These are phyloP conservation scores for Steatocranus sp. DNA, from an alignment of 2,797 vertebrate species.

Conservation along the genomic window DNA sequence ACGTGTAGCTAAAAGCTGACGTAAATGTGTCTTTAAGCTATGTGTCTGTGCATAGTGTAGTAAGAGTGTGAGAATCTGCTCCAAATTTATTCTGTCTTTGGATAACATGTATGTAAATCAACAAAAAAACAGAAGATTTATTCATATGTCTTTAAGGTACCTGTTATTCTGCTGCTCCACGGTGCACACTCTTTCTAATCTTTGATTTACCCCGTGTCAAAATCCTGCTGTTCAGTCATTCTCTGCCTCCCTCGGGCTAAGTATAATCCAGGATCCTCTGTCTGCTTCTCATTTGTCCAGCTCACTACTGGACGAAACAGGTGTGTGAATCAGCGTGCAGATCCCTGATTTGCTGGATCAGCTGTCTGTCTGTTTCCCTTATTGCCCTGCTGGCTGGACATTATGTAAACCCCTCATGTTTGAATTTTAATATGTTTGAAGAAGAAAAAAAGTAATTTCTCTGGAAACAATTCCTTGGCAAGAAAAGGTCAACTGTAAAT, in stretches of 20 bases:
- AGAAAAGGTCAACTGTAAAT: conserved; percentile 47
- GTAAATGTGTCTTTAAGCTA: background rate
- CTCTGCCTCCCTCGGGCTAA: conserved; percentile 17
- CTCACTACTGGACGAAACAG: conserved; percentile 40
- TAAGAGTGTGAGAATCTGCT: background rate
- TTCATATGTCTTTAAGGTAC: conserved; percentile 13
- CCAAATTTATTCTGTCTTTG: background rate
- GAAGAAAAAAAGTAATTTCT: conserved; percentile 14
- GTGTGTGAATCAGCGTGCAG: conserved; percentile 38
- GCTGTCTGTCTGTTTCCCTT: conserved; percentile 36
- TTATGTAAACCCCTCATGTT: conserved; percentile 40
- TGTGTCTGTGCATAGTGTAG: background rate
- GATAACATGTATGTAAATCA: background rate
- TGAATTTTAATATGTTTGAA: conserved; percentile 42
- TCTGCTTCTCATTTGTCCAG: conserved; percentile 9
- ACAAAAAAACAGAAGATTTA: background rate
- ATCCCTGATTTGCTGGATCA: conserved; percentile 34
- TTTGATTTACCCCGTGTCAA: conserved; percentile 33
- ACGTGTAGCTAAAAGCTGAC: background rate
- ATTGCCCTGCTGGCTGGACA: conserved; percentile 33
- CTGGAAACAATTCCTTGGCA: conserved; percentile 43
- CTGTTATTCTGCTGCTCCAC: conserved; percentile 8
- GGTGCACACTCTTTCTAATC: conserved; percentile 13
- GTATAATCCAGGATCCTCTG: conserved; percentile 38
- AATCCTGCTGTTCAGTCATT: conserved; percentile 52